phyloP scores from a whole-genome alignment of 23 tunicate genomes.

The Phallusia fumigata region DNA sequence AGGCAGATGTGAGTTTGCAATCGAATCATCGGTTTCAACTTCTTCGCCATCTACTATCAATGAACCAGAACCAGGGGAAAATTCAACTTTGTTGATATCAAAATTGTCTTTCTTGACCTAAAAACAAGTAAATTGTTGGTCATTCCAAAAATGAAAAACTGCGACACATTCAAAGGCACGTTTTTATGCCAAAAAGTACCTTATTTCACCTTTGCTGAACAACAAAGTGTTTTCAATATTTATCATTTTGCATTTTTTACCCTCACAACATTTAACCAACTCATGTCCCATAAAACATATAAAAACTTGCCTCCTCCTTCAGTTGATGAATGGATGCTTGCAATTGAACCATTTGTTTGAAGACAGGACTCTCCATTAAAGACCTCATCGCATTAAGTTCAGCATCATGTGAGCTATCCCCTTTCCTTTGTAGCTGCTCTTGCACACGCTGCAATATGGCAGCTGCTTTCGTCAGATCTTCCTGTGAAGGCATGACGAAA shows the following conservation, averaged over 20 bases:
- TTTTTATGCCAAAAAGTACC: no score
- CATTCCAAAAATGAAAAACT: no score
- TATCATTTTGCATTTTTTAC: no score
- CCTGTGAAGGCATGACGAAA: slow-evolving; percentile 61
- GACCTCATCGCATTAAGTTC: slow-evolving; percentile 57
- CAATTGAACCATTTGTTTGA: slow-evolving; percentile 67
- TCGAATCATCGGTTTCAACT: slow-evolving; percentile 29
- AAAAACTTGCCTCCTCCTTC: slow-evolving; percentile 42
- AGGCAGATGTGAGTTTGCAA: not conserved
- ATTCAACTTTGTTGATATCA: slow-evolving; percentile 56
- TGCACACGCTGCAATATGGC: slow-evolving; percentile 54
- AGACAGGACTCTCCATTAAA: slow-evolving; percentile 79
- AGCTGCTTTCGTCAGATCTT: slow-evolving; percentile 67
- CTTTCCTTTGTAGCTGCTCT: slow-evolving; percentile 45
- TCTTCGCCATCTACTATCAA: slow-evolving; percentile 70
- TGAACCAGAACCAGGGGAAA: slow-evolving; percentile 69
- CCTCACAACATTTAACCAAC: no score
- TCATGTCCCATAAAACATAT: no score
- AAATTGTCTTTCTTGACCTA: slow-evolving; percentile 65
- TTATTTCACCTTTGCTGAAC: no score
- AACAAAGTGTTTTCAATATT: no score
- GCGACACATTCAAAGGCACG: no score
- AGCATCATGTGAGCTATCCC: slow-evolving; percentile 37
- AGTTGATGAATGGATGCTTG: slow-evolving; percentile 67
- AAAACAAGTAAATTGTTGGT: not conserved